Evolutionary conservation across 2,797 vertebrate species (phyloP).

Genomic region (Hybognathus amarus): DNA sequence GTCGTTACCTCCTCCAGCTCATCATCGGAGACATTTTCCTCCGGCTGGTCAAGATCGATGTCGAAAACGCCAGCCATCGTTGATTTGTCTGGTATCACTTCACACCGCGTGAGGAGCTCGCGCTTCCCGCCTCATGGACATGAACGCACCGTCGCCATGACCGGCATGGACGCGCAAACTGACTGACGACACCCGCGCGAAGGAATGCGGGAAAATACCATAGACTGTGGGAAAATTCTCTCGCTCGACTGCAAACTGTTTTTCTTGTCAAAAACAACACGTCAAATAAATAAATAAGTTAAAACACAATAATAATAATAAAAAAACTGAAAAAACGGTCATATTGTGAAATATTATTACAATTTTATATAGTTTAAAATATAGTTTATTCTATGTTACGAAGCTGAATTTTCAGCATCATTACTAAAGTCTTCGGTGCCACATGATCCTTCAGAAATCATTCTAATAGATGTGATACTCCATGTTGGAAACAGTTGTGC

Average conservation of each 20-base stretch:
- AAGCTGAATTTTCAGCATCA: too few species aligned
- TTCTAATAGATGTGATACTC: too few species aligned
- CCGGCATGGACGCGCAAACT: slow-evolving; percentile 75
- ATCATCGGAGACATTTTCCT: slow-evolving; percentile 92
- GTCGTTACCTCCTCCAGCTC: slow-evolving; percentile 92
- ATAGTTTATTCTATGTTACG: too few species aligned
- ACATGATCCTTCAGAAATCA: too few species aligned
- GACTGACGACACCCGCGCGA: slow-evolving; percentile 36
- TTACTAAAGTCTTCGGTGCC: too few species aligned
- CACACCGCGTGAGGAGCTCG: slow-evolving; percentile 69
- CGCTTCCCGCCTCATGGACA: slow-evolving; percentile 92
- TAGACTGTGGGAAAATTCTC: neutral
- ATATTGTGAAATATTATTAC: too few species aligned
- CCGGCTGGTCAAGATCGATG: slow-evolving; percentile 96
- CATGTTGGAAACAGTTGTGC: too few species aligned
- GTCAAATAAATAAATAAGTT: too few species aligned
- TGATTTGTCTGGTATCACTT: slow-evolving; percentile 72
- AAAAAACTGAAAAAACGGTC: too few species aligned
- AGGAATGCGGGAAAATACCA: slow-evolving; percentile 15
- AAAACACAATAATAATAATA: too few species aligned
- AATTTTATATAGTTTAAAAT: too few species aligned
- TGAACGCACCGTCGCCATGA: slow-evolving; percentile 85
- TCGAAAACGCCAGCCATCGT: slow-evolving; percentile 98
- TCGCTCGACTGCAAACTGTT: neutral
- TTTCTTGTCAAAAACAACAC: neutral